A percentile compares a stretch with the other conserved stretches of the same genome.
These are phyloP conservation scores for Ctenopoma multispine DNA, from an alignment of 2,797 vertebrate species.

Conservation along the genomic window DNA sequence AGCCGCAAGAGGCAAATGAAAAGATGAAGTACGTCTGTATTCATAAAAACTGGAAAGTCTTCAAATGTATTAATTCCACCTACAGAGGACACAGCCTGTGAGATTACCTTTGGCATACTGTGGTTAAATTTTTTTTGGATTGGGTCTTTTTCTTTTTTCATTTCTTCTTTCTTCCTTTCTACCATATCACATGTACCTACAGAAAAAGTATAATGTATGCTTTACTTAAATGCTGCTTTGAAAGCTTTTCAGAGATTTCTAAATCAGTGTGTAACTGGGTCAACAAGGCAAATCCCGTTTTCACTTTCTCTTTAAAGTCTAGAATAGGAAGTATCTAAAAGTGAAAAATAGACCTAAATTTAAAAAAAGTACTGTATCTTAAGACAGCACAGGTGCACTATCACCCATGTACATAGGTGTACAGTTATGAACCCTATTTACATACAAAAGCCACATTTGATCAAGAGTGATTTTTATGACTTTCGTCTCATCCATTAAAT, in stretches of 20 bases:
- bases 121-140: neutral
- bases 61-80: neutral
- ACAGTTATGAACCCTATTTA: constrained; percentile 56
- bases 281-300: neutral
- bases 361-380: constrained; percentile 12
- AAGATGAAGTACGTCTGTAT: constrained; percentile 25
- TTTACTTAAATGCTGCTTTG: neutral
- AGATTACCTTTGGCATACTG: neutral
- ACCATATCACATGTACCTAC: neutral
- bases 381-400: constrained; percentile 12
- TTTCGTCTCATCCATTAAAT: constrained; percentile 76
- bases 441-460: constrained; percentile 59
- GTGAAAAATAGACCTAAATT: constrained; percentile 27
- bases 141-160: neutral
- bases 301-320: constrained; percentile 19
- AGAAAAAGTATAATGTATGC: neutral
- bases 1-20: constrained; percentile 37
- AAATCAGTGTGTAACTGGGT: neutral
- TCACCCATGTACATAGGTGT: neutral
- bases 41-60: constrained; percentile 11
- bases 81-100: constrained; percentile 3
- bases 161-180: too few species aligned
- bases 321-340: constrained; percentile 7
- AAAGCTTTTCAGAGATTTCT: neutral
- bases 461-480: constrained; percentile 72